Evolutionary conservation across 1,140 invertebrate genomes (phyloP).

Genomic region (Brachionus plicatilis): DNA sequence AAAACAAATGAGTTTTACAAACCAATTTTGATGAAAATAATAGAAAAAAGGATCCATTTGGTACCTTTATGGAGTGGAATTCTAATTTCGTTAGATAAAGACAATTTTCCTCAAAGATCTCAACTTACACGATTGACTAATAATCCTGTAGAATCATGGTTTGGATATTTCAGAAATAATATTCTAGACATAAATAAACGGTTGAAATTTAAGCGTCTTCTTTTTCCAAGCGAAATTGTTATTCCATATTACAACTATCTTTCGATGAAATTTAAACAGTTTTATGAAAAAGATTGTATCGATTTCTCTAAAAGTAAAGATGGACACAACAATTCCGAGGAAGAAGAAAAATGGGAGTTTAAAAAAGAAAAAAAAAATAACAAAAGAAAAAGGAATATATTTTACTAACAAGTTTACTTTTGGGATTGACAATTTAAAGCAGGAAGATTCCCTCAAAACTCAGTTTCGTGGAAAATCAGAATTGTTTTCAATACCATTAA

Average conservation of each 20-base stretch:
- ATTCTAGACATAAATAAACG: slow-evolving; percentile 5
- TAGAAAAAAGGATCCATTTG: too few relatives aligned
- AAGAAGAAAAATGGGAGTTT: too few relatives aligned
- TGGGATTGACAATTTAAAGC: too few relatives aligned
- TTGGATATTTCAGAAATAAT: slow-evolving; percentile 1
- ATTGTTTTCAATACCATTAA: too few relatives aligned
- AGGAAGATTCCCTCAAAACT: too few relatives aligned
- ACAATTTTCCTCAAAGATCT: not conserved
- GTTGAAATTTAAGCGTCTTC: not conserved
- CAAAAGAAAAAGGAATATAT: too few relatives aligned
- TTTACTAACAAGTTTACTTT: too few relatives aligned
- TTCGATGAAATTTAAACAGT: not conserved
- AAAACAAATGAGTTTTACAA: too few relatives aligned
- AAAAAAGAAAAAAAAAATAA: too few relatives aligned
- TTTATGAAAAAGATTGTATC: not conserved
- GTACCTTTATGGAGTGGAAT: not conserved
- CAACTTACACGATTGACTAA: not conserved
- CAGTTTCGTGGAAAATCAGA: too few relatives aligned
- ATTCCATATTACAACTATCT: not conserved
- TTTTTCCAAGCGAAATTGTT: not conserved
- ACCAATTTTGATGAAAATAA: too few relatives aligned
- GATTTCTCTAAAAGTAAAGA: not conserved
- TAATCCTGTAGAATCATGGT: not conserved
- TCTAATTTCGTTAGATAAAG: not conserved
- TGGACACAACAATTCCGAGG: too few relatives aligned